Percentiles rank a stretch among this genome's conserved stretches.
Evolutionary conservation across 2,113 vertebrate genomes (phyloP).

Genomic region (Toxostoma redivivum): DNA sequence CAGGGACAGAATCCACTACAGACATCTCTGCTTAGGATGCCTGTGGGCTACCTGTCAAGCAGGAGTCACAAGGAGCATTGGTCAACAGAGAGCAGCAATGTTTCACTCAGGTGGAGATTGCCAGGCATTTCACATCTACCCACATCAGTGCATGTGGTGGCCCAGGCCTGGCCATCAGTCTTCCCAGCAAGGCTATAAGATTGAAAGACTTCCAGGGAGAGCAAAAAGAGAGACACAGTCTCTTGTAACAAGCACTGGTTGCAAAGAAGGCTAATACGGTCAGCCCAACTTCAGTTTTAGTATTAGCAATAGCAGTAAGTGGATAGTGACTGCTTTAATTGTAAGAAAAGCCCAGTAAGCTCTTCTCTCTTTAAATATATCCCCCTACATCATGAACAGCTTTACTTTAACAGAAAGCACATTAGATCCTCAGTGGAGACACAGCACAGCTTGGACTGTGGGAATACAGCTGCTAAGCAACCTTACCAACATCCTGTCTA

Average conservation of each 20-base stretch:
- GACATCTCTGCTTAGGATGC: neutral
- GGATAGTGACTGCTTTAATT: neutral
- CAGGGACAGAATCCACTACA: neutral
- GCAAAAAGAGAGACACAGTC: neutral
- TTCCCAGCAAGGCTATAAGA: neutral
- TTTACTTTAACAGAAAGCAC: neutral
- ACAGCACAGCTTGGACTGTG: neutral
- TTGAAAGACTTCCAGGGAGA: neutral
- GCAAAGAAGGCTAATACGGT: neutral
- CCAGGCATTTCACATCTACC: neutral
- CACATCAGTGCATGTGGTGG: neutral
- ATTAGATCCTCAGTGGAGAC: neutral
- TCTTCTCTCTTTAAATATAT: neutral
- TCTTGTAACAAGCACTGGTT: neutral
- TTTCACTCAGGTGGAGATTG: neutral
- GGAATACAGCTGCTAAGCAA: slow-evolving; percentile 44
- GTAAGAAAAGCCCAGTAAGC: neutral
- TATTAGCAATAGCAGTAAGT: neutral
- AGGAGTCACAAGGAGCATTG: neutral
- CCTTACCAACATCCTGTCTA: neutral
- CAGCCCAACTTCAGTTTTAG: neutral
- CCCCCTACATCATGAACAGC: neutral
- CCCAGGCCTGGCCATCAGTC: neutral
- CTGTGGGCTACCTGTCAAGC: neutral
- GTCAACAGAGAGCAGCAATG: neutral